Base-by-base conservation (phyloP, 2,888 invertebrate genomes). In the Eledone cirrhosa region DNA sequence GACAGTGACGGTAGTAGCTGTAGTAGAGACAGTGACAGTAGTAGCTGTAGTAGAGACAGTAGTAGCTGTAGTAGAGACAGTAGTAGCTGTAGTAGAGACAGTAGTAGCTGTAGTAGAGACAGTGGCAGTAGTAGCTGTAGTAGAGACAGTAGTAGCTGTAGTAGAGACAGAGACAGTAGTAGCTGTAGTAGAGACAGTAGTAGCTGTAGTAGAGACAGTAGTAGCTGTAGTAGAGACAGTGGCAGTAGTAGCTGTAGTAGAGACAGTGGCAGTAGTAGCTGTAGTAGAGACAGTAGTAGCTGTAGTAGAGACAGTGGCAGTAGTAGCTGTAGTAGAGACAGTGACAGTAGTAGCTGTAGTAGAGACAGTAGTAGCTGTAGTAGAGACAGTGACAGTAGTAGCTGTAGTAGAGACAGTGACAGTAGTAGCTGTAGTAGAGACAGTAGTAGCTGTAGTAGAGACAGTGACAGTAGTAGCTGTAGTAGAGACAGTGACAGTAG, bases 61-160 rank as follows among this genome's bases (percentile, higher is more conserved):
- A 69, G 69, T 69, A 69, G 69, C 29, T 22, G 69, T 69, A 69
- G 69, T 69, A 69, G 69, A 14, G 24, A 24, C 29, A 69, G 69
- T 69, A 69, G 69, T 69, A 69, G 69, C 24, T 16, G 69, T 69
- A 69, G 69, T 24, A 69, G 69, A 22, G 24, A 24, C 24, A 69
- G 53, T 53, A 53, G 53, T 53, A n/a, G n/a, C n/a, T n/a, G n/a
- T n/a, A n/a, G n/a, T n/a, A n/a, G n/a, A n/a, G n/a, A n/a, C n/a
- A n/a, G 53, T 53, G 22, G 53, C 53, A 53, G 53, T 53, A 53
- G 53, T 53, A 53, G 53, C 22, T 16, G 53, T 53, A 53, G 14
- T 16, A 22, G 14, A 53, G 53, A 14, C 14, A 22, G 14, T 16
- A 22, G 14, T 16, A n/a, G n/a, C n/a, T n/a, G n/a, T n/a, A n/a